Evolutionary conservation across 2,888 invertebrate genomes (phyloP), one percentile per base, ranked within the genome.

Genomic region (Tipula confusa): DNA sequence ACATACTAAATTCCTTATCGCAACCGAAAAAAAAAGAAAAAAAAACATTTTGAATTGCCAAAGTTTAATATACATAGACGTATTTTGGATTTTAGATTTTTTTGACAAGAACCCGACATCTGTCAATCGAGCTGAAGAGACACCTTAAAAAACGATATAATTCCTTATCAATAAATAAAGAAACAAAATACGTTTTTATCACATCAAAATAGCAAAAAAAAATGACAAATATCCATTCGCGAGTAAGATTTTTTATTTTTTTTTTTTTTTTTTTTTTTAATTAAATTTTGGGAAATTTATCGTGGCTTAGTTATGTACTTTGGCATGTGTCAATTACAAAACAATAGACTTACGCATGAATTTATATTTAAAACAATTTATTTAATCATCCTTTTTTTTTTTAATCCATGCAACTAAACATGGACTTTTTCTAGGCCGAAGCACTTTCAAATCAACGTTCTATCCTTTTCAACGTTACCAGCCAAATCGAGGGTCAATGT

Each of bases 91-190:
- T 9, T 33, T 9, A 33, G 6, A 33, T 33, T 9, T 64, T 64
- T 38, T 64, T 64, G 64, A 64, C 64, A 64, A 64, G 64, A 64
- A 64, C 24, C 64, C 64, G 64, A 64, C 64, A 64, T 64, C 64
- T 64, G 64, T 64, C 64, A 64, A 64, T 64, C 64, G 64, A 64
- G 9, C 9, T 24, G 24, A 64, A 64, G 64, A 64, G 64, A 24
- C 64, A 64, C 64, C 64, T 64, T 64, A 64, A 64, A 36, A 64
- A 64, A 64, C 64, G 64, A 64, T 64, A 64, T 64, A 24, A 24
- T 64, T 64, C 18, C 24, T 64, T 64, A 64, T 64, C 64, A 64
- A 64, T 64, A 64, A 64, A 64, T 64, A 64, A 64, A 64, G 64
- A 64, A 64, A 64, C 43, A 15, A 15, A 43, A 36, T 36, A 1